Conservation (phyloP, 1,140 invertebrate species). For the Drosophila bipectinata region DNA sequence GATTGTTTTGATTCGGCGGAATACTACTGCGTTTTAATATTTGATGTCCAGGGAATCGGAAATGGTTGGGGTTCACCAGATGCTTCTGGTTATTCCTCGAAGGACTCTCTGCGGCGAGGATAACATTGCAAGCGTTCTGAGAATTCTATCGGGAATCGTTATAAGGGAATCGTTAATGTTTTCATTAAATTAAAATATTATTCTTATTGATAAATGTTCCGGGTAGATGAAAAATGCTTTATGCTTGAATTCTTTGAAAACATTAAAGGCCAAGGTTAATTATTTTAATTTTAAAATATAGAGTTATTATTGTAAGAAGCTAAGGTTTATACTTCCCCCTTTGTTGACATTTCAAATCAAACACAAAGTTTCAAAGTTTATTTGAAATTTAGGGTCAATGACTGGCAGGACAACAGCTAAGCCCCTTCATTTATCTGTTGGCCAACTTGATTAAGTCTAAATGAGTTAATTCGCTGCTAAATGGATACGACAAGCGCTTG, state of each 20-base stretch:
- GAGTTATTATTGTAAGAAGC: neutral
- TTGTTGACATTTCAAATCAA: neutral
- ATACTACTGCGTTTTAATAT: conserved; percentile 24
- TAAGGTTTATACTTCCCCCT: neutral
- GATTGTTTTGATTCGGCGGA: neutral
- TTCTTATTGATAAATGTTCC: neutral
- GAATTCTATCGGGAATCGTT: neutral
- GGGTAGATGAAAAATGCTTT: neutral
- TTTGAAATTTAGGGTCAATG: conserved; percentile 19
- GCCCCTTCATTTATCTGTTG: conserved; percentile 37
- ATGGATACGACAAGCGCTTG: conserved; percentile 41
- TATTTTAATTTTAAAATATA: neutral
- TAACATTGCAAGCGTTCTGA: neutral
- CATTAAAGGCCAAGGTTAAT: too few relatives aligned
- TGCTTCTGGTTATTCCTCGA: neutral
- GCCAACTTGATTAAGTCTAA: conserved; percentile 38
- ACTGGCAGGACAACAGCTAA: conserved; percentile 21
- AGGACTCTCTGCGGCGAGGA: neutral
- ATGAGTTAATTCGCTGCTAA: conserved; percentile 48
- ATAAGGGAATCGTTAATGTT: neutral
- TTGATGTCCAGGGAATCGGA: conserved; percentile 5
- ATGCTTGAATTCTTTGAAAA: too few relatives aligned
- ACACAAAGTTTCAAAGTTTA: conserved; percentile 10
- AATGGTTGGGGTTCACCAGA: neutral
- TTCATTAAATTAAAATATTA: neutral